Base-by-base conservation (phyloP, 2,888 invertebrate genomes). In the Drosophila gaucha region DNA sequence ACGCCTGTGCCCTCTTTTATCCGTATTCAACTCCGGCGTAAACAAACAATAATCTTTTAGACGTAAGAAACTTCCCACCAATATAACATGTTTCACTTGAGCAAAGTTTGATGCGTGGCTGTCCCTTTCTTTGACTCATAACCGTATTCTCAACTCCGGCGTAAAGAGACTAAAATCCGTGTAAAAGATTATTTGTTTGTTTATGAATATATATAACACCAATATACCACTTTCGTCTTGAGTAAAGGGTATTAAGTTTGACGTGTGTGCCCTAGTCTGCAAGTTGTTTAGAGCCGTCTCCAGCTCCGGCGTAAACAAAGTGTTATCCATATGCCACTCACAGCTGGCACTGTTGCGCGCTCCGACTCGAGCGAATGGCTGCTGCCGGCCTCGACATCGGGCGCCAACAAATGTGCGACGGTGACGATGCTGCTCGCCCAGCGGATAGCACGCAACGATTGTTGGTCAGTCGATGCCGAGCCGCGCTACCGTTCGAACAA, bases 391-490 rank as follows among this genome's bases (percentile, higher is more conserved):
- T 67, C 72, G 50, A 63, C 69, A 9, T 31, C 51, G 3, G 55
- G 69, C 46, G 74, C 67, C 57, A 71, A 79, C 50, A 41, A 41
- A 41, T 87, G 83, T 60, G 74, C 89, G 60, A 89, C 90, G 74
- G 89, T 90, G 33, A 90, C 90, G 60, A 89, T 90, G 90, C 89
- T 90, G 77, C 78, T 90, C 59, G 90, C 90, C 72, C 82, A 89
- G 70, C 80, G 87, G 50, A 90, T 89, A 63, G 80, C 83, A 77
- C 88, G 87, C 84, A 84, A 72, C 64, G 84, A 87, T 72, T 87
- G 90, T 67, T 90, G 90, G 90, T 89, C 90, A 91, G 91, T 90
- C 86, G 90, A 88, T 56, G 83, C 88, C 62, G 87, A 89, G 71
- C 79, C 86, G 76, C 85, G 86, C 71, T 87, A 88, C 85, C 74